Percentiles rank a stretch among this genome's conserved stretches.
Conservation (phyloP, 2,888 invertebrate genomes). For the Polymixis flavicincta region DNA sequence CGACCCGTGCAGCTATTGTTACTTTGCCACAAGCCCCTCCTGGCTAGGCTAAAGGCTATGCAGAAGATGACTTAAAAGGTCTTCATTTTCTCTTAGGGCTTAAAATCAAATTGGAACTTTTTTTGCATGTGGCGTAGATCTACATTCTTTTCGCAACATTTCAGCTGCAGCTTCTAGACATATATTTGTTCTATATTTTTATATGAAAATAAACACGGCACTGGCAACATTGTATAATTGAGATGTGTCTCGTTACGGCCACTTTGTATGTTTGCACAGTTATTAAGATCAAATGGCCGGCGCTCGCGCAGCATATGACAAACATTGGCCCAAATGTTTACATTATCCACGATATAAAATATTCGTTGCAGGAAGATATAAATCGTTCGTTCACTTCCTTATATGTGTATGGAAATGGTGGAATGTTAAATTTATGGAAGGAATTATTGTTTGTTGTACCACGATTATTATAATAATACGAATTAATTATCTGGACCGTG, state of each 20-base stretch:
- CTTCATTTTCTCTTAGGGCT: not conserved
- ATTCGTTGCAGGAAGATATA: conserved; percentile 82
- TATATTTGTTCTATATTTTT: conserved; percentile 53
- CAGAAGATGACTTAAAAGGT: not conserved
- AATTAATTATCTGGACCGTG: conserved; percentile 60
- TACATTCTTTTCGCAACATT: not conserved
- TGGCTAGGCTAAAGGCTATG: no score
- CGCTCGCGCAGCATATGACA: conserved; percentile 64
- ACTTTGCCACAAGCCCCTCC: no score
- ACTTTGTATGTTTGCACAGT: conserved; percentile 77
- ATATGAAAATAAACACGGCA: conserved; percentile 62
- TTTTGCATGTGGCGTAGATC: not conserved
- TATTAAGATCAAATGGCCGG: conserved; percentile 81
- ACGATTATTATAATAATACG: conserved; percentile 67
- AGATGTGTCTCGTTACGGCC: conserved; percentile 75
- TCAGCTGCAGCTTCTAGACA: conserved; percentile 23
- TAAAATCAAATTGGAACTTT: not conserved
- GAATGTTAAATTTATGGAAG: conserved; percentile 62
- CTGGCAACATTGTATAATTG: conserved; percentile 70
- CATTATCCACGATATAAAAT: conserved; percentile 75
- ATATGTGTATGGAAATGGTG: conserved; percentile 62
- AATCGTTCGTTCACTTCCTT: conserved; percentile 77
- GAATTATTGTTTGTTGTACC: conserved; percentile 63
- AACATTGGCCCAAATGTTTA: conserved; percentile 78
- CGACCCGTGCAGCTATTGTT: no score